phyloP scores from a whole-genome alignment of 2,888 invertebrate genomes.

The Pseudanteris insignis region DNA sequence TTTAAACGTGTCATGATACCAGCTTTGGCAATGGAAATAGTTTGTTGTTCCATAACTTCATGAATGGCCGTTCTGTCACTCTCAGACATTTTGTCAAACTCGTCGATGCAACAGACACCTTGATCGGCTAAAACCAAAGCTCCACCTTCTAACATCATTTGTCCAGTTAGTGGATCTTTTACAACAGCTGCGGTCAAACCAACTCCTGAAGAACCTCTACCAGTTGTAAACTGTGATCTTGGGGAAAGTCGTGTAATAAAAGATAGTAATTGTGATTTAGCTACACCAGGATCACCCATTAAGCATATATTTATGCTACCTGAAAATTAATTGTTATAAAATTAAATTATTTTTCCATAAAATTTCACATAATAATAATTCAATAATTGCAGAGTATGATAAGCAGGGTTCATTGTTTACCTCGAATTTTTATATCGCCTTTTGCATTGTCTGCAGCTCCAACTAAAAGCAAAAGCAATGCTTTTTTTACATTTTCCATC shows the following conservation, averaged over 20 bases:
- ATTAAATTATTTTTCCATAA: too few relatives aligned
- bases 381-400: too few relatives aligned
- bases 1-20: constrained; percentile 99
- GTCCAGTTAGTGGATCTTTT: constrained; percentile 96
- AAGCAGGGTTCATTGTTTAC: constrained; percentile 53
- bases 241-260: constrained; percentile 95
- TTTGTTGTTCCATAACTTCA: constrained; percentile 99
- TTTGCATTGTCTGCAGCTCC: constrained; percentile 88
- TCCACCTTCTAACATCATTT: constrained; percentile 97
- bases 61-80: constrained; percentile 94
- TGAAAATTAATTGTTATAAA: constrained; percentile 39
- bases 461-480: constrained; percentile 89
- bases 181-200: constrained; percentile 98
- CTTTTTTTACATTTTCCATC: constrained; percentile 97
- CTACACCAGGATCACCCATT: constrained; percentile 99
- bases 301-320: constrained; percentile 96
- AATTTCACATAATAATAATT: too few relatives aligned
- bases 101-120: constrained; percentile 98
- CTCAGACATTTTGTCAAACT: constrained; percentile 99
- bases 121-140: constrained; percentile 96
- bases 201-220: constrained; percentile 97
- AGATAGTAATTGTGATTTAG: constrained; percentile 94
- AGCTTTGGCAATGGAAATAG: too few relatives aligned
- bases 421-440: constrained; percentile 97
- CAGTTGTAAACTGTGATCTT: constrained; percentile 94